Evolutionary conservation across 2,797 vertebrate genomes (phyloP), one percentile per base, ranked within the genome.

Genomic region (Sylvilagus floridanus): DNA sequence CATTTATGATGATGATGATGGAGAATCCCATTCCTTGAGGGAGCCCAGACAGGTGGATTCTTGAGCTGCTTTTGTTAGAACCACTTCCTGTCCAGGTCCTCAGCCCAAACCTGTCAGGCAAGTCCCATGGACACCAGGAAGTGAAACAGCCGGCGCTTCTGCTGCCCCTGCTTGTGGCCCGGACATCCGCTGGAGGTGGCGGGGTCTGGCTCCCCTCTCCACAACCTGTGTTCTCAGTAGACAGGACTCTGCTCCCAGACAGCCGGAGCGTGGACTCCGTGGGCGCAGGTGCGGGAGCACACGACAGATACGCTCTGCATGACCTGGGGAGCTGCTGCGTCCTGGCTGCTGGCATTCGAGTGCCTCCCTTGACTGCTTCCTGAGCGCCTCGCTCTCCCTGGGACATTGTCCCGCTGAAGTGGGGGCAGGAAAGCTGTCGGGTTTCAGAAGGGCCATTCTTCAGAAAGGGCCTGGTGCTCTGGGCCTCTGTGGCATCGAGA

Each of bases 71-170:
- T 95, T 73, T 69, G 14, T 84, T 81, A 78, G 63, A 87, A 50
- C 71, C 22, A 37, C 68, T 82, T 95, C 68, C 81, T 92, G 37
- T 92, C 69, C 79, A 62, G 50, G 35, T 79, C 82, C 93, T 84
- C 22, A 84, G 21, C 78, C 37, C 60, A 92, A 92, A 94, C 96
- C 63, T 13, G 19, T 91, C 73, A 88, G 63, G 81, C 37, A 66
- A 81, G 95, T 92, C 78, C 78, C 54, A 9, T 76, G 85, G 76
- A 82, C 42, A 84, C 42, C 76, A 76, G 90, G 84, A 91, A 94
- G 88, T 91, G 63, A 94, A 95, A 78, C 63, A 69, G 66, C 35
- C 62, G 35, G 32, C 26, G 37, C 32, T 42, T 14, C 35, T 73
- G 37, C 26, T 73, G 42, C 52, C 57, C 47, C 76, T 54, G 28